Base-by-base conservation (phyloP, 1,140 invertebrate species). In the Drosophila dunni region DNA sequence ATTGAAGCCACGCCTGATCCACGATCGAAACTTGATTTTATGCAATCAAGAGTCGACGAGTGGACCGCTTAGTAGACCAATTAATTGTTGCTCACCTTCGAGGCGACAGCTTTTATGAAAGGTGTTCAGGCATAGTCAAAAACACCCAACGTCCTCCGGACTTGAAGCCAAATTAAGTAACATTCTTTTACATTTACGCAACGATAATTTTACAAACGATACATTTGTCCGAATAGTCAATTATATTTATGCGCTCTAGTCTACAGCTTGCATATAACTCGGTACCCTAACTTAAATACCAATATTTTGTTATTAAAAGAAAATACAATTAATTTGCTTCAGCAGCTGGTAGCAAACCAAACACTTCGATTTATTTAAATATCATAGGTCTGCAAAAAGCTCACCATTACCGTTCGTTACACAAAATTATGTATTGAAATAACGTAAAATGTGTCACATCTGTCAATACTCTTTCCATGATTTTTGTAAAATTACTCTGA, bases 11-110 rank as follows among this genome's bases (percentile, higher is more conserved):
- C 20, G 48, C 20, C 48, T 50, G 48, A 5, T n/a, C 34, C 29
- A 3, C 33, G 36, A 50, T 56, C 60, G 38, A 61, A 53, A 78
- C 62, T 75, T 75, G 76, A 81, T 81, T 85, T 81, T 74, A 78
- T 67, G 71, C 75, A 51, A 53, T 38, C 53, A 57, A 24, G 20
- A 29, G 48, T 53, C 33, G 50, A 53, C 53, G 53, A 64, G 65
- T 65, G 45, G 48, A 68, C 78, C 65, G 70, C 75, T 85, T 81
- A 65, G 81, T 78, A 81, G 81, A 78, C 81, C 81, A 85, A 85
- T 85, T 85, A 85, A 85, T 85, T 85, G 81, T 85, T 85, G 82
- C 75, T 85, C 81, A 82, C 81, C 81, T 85, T 81, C 85, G 78
- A 75, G 81, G 78, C 70, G 81, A 85, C 81, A 85, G 70, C 81